A percentile compares a stretch with the other conserved stretches of the same genome.
These are phyloP conservation scores for Melanotus villosus DNA, from an alignment of 2,888 invertebrate species.

Conservation along the genomic window DNA sequence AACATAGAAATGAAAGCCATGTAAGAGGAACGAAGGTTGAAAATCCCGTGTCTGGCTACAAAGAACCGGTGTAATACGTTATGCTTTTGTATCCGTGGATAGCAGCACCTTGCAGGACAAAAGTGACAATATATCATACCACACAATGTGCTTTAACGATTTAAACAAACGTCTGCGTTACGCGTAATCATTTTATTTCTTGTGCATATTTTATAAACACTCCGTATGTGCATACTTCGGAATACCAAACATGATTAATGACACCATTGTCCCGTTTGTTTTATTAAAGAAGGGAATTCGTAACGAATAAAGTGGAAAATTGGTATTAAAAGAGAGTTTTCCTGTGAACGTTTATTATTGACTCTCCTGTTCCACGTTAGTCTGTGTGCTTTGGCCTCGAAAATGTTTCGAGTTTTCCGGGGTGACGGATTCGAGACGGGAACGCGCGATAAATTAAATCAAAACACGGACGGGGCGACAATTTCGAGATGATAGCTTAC, in stretches of 20 bases:
- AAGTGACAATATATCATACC: constrained; percentile 67
- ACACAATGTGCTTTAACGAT: constrained; percentile 67
- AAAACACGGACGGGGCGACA: constrained; percentile 17
- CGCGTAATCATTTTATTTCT: constrained; percentile 61
- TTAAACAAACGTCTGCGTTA: constrained; percentile 67
- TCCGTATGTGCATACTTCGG: constrained; percentile 49
- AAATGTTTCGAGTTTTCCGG: too few species aligned
- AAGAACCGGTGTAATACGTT: constrained; percentile 67
- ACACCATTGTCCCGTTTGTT: constrained; percentile 48
- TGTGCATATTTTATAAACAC: constrained; percentile 56
- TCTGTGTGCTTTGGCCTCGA: too few species aligned
- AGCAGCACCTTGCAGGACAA: constrained; percentile 67
- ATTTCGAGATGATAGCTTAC: constrained; percentile 8
- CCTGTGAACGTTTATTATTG: neutral
- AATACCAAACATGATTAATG: constrained; percentile 52
- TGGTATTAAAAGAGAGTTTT: neutral
- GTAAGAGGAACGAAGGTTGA: constrained; percentile 49
- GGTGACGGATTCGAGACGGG: neutral
- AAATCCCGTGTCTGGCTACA: constrained; percentile 62
- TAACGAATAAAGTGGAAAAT: constrained; percentile 43
- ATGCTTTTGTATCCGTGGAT: constrained; percentile 64
- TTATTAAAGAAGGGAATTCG: constrained; percentile 48
- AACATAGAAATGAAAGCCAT: constrained; percentile 24
- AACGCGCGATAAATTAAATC: constrained; percentile 24
- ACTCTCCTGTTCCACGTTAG: neutral